These are phyloP conservation scores for Streblospio benedicti DNA, from an alignment of 1,140 invertebrate genomes.

Conservation along the genomic window DNA sequence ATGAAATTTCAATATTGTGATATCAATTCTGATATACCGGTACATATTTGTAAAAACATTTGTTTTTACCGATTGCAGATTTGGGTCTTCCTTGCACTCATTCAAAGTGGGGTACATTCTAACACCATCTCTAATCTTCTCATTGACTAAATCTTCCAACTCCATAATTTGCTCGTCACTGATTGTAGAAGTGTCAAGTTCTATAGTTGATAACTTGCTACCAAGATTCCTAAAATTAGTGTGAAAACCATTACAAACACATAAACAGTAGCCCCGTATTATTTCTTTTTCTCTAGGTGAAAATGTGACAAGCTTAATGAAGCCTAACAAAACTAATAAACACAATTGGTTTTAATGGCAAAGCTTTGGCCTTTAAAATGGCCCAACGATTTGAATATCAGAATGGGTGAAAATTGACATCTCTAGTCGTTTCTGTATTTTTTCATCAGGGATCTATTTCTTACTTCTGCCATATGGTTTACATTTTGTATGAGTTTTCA, in stretches of 20 bases:
- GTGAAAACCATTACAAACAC: neutral
- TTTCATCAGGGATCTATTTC: too few species aligned
- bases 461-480: too few species aligned
- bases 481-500: too few species aligned
- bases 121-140: conserved; percentile 56
- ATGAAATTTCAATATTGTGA: too few species aligned
- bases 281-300: neutral
- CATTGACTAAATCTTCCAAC: conserved; percentile 60
- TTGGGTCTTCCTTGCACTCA: conserved; percentile 53
- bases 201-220: conserved; percentile 50
- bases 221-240: conserved; percentile 57
- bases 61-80: conserved; percentile 54
- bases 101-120: conserved; percentile 58
- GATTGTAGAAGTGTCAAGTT: conserved; percentile 41
- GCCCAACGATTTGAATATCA: too few species aligned
- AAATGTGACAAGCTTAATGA: neutral
- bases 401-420: too few species aligned
- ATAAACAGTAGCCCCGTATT: neutral
- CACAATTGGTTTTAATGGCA: neutral
- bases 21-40: too few species aligned
- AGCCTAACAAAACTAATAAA: neutral
- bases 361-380: neutral
- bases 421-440: too few species aligned
- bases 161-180: conserved; percentile 36
- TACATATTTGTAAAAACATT: too few species aligned